Base-by-base conservation (phyloP, 2,888 invertebrate species). In the Melikaiella ostensackeni region DNA sequence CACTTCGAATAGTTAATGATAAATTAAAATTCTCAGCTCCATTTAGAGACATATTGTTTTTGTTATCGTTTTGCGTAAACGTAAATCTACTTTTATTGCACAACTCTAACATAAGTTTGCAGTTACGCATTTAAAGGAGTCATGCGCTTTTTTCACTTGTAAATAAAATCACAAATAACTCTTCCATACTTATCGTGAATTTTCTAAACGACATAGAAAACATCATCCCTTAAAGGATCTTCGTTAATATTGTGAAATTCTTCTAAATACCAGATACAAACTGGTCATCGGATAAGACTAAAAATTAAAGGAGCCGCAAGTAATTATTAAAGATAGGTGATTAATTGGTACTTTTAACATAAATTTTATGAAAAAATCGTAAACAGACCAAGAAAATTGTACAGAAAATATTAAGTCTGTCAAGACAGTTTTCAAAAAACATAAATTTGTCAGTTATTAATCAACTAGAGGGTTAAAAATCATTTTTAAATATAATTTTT, bases 101-200 rank as follows among this genome's bases (percentile, higher is more conserved):
- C 70, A 70, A 70, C 70, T 70, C 70, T 70, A 27, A 42, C 38
- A 16, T 5, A 42, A 59, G 59, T 59, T 24, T 59, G 11, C 11
- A 21, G 27, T 66, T 38, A 66, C 38, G 24, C 24, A 6, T 16
- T 50, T 30, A 63, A n/a, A 19, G 30, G 30, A 50, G 13, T 70
- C 64, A 24, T 50, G 70, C 30, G 11, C 42, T 30, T 33, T 70
- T 50, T 70, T 30, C 19, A 13, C 30, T 70, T 70, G 30, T 50
- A 70, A 46, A 50, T 70, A 50, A 66, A 66, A 66, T 42, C 46
- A 66, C 66, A 66, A 66, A 66, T 24, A 70, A 50, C n/a, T 46
- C 50, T 50, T 50, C 30, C 70, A 55, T 70, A 70, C 70, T 50
- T 70, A 70, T 50, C 50, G 70, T 50, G 30, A 55, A 70, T n/a